Base-by-base conservation (phyloP, 2,888 invertebrate species). In the Thecocarcelia acutangulata region DNA sequence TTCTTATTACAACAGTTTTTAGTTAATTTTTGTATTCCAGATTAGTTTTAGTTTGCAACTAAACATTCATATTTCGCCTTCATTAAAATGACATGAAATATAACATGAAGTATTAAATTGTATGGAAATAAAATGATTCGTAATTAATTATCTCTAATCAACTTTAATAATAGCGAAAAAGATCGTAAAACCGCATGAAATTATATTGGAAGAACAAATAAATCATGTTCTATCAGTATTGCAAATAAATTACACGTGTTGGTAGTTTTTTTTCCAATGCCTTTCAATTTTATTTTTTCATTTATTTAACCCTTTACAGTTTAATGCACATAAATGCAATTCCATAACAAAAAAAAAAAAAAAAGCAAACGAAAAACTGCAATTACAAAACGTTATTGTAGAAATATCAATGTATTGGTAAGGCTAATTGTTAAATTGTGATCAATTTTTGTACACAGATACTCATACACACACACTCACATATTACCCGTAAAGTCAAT, bases 91-190 rank as follows among this genome's bases (percentile, higher is more conserved):
- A 37, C 8, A 48, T 48, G 37, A 56, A 73, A 63, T 64, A 5
- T 5, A 33, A 9, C 33, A 33, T 33, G 3, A 33, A 33, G 33
- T 33, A 33, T 9, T 33, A 33, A 69, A 70, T 69, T 73, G 42
- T 58, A 46, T 73, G 11, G 54, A 61, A 46, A 54, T 63, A 59
- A 73, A 77, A 66, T 58, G 11, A 54, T 73, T 78, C 40, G 19
- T 48, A 50, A 52, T 52, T 70, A 74, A 82, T 78, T 59, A 78
- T 74, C 69, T 73, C 52, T 74, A 74, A 74, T 78, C 52, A 81
- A 69, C 33, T 33, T 69, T 58, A 78, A 81, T 76, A 63, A 68
- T 48, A 56, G 15, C 42, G 66, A 42, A 50, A 24, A 75, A 68
- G 44, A 76, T 76, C 58, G 74, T 66, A 69, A 42, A 66, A 74